These are phyloP conservation scores for Gortyna flavago DNA, from an alignment of 2,888 invertebrate genomes.

Conservation along the genomic window DNA sequence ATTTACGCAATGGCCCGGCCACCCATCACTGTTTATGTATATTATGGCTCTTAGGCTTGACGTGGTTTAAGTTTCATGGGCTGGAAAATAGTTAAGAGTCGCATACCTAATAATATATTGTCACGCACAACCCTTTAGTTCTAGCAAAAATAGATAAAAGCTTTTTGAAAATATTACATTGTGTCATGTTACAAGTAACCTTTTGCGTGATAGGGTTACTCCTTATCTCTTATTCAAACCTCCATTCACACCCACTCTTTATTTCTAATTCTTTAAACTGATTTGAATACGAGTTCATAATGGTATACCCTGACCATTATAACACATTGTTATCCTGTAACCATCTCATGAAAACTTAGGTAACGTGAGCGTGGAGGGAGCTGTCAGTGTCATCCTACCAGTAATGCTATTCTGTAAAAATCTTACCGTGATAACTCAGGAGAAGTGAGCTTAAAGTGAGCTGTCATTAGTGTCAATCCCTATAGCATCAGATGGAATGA, in stretches of 20 bases:
- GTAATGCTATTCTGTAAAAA: too few relatives aligned
- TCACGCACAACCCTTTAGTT: not conserved
- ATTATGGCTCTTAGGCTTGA: constrained; percentile 10
- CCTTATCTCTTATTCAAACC: not conserved
- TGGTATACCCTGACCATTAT: not conserved
- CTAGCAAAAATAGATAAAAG: not conserved
- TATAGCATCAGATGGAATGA: too few relatives aligned
- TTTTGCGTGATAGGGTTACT: not conserved
- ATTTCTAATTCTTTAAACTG: too few relatives aligned
- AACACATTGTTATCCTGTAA: not conserved
- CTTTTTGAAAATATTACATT: not conserved
- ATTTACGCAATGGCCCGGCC: constrained; percentile 5
- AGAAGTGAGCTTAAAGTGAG: too few relatives aligned
- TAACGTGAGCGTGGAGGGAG: too few relatives aligned
- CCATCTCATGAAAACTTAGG: too few relatives aligned
- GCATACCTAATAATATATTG: constrained; percentile 5
- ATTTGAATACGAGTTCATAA: too few relatives aligned
- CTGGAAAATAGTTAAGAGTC: constrained; percentile 30
- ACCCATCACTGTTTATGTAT: constrained; percentile 34
- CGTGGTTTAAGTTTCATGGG: constrained; percentile 25
- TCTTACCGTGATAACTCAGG: too few relatives aligned
- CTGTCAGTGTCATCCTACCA: too few relatives aligned
- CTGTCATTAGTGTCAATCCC: too few relatives aligned
- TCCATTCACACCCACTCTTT: not conserved
- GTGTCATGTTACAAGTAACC: too few relatives aligned